Evolutionary conservation across 2,797 vertebrate species (phyloP), one percentile per base, ranked within the genome.

Genomic region (Eospalax fontanierii): DNA sequence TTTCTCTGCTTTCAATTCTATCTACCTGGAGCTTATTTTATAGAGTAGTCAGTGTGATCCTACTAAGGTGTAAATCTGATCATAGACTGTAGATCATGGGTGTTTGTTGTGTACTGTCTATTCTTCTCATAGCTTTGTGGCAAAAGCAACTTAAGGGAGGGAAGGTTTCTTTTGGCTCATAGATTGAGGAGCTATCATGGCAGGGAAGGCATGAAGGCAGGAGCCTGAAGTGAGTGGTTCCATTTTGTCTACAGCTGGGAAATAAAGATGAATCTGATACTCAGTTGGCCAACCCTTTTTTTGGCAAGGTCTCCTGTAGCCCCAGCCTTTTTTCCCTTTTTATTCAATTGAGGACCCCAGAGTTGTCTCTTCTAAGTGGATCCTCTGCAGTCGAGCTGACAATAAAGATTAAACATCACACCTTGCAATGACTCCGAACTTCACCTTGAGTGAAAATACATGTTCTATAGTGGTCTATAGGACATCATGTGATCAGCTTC

Each of bases 61-160:
- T 93, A 92, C 59, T 24, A 79, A 88, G 90, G 73, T 76, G 15
- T 70, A 70, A 46, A 26, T 88, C 78, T 85, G 61, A 66, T 66
- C 65, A 30, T 66, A 66, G 46, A 46, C 11, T 11, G 46, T 46
- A 46, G 50, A 14, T 54, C 7, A 54, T 54, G 12, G 50, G 50
- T 54, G 8, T 54, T 10, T 12, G 8, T 50, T 54, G 50, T 54
- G 50, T 54, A 54, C 50, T 54, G 50, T 54, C 8, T 54, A 54
- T 9, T 54, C 46, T 65, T 65, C 28, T 33, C 65, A 33, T 66
- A 30, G 28, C 65, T 66, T 10, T 30, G 65, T 54, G 50, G 50
- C 8, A 54, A 54, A 54, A 54, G 15, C 24, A 50, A 71, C 35
- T 59, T 54, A 57, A 71, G 66, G 24, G 57, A 71, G n/a, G n/a